Conservation (phyloP, 2,888 invertebrate species). For the Pammene aurita region DNA sequence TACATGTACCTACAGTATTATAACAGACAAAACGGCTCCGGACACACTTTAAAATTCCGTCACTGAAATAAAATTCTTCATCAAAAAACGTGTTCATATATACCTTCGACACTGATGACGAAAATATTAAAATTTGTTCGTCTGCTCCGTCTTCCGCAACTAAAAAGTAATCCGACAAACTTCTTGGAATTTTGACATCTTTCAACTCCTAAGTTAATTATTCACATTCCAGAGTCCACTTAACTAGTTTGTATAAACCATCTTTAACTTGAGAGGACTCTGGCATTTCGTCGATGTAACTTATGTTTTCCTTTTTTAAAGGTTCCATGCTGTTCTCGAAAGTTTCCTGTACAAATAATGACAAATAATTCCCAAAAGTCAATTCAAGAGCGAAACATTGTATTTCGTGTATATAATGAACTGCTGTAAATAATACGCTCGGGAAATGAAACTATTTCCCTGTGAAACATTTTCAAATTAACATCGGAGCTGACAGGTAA, state of each 20-base stretch:
- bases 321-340: slow-evolving; percentile 33
- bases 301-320: slow-evolving; percentile 31
- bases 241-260: slow-evolving; percentile 33
- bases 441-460: no score
- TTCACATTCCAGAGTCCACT: slow-evolving; percentile 32
- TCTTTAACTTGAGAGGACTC: slow-evolving; percentile 36
- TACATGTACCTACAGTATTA: slow-evolving; percentile 8
- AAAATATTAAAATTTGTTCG: not conserved
- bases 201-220: slow-evolving; percentile 7
- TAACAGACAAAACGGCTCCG: slow-evolving; percentile 12
- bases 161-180: slow-evolving; percentile 2
- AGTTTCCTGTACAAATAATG: slow-evolving; percentile 3
- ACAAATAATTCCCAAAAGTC: no score
- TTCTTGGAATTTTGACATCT: slow-evolving; percentile 7
- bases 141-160: slow-evolving; percentile 4
- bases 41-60: slow-evolving; percentile 16
- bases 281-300: slow-evolving; percentile 38
- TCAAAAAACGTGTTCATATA: not conserved
- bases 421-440: no score
- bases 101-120: not conserved
- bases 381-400: no score
- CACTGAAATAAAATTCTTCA: slow-evolving; percentile 3
- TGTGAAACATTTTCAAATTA: no score
- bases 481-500: no score
- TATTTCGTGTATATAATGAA: no score